Evolutionary conservation across 2,113 vertebrate genomes (phyloP), one percentile per base, ranked within the genome.

Genomic region (Poeciliopsis retropinna): DNA sequence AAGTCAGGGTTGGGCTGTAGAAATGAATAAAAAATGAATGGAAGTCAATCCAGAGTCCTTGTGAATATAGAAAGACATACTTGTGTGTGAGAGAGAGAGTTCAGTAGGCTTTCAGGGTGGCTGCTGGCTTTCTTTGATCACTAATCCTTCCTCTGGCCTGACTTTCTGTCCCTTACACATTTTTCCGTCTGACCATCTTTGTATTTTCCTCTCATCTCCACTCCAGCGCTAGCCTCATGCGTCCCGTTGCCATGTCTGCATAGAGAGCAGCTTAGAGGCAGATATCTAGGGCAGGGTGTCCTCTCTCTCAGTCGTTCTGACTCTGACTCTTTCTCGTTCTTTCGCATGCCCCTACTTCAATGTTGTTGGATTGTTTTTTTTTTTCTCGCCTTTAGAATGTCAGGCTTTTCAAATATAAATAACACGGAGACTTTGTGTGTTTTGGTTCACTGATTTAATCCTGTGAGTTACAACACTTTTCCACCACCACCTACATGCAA

Each of bases 101-200:
- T 57, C 29, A 32, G 72, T 31, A 72, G 60, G 76, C 61, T 82
- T 87, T 86, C 80, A 83, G 82, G 77, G 82, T 80, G 80, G 82
- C 88, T 71, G 60, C 70, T 85, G 62, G 84, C 83, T 85, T 74
- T 78, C 87, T 91, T 90, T 90, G 86, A 91, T 91, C 89, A 75
- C 84, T 84, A 91, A 90, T 89, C 91, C 87, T 83, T 82, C 87
- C 79, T 88, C 85, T 90, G 88, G 90, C 86, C 76, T 85, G 81
- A 86, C 83, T 47, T 47, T 47, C 44, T 17, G 14, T 63, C 60
- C 27, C 6, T 62, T 88, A 85, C 22, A n/a, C 51, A 10, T 57
- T n/a, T n/a, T 25, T 57, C 8, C 44, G 8, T 90, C 73, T 84
- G 80, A 85, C 86, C 87, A 72, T 85, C 19, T 25, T 76, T 78